Base-by-base conservation (phyloP, 2,888 invertebrate genomes). In the Auanema sp. region DNA sequence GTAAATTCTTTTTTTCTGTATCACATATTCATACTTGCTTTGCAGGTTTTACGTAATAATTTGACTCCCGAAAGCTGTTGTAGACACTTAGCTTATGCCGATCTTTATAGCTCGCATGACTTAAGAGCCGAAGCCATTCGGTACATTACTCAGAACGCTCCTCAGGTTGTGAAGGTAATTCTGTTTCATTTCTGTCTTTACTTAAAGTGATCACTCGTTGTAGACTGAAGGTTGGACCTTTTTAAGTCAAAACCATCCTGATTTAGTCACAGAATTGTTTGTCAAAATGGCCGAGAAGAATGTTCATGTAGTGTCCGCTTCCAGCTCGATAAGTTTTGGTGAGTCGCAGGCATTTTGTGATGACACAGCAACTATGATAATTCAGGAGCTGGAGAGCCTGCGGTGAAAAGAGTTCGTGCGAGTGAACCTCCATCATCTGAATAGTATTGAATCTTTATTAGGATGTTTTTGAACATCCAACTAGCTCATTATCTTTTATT, bases 41-140 rank as follows among this genome's bases (percentile, higher is more conserved):
- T 67, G 14, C 47, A 80, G 81, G 71, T 77, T 10, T 69, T 83
- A 51, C 75, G 79, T 12, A 53, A 50, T 21, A 69, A 62, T 24
- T 55, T 83, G 44, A 66, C 61, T 18, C 68, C 69, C 5, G 83
- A 83, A 1, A 75, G 72, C 4, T 80, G 77, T 10, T 83, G 83
- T 56, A 71, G 75, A 0, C 73, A 71, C 50, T 71, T 83, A 18
- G 72, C 77, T 8, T 65, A 72, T 49, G 82, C 83, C 2, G 83
- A 83, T 52, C 66, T 83, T 68, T 78, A 78, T 66, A 70, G 65
- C 44, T 76, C 81, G 43, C 42, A 55, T 1, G 79, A 81, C 8
- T 70, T 83, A 55, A 79, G 80, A 53, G 65, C 64, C 41, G 80
- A 83, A n/a, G 80, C 81, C 8, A 73, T 83, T 24, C 59, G 67